phyloP scores from a whole-genome alignment of 2,888 invertebrate species.

The Sphaerophoria taeniata region DNA sequence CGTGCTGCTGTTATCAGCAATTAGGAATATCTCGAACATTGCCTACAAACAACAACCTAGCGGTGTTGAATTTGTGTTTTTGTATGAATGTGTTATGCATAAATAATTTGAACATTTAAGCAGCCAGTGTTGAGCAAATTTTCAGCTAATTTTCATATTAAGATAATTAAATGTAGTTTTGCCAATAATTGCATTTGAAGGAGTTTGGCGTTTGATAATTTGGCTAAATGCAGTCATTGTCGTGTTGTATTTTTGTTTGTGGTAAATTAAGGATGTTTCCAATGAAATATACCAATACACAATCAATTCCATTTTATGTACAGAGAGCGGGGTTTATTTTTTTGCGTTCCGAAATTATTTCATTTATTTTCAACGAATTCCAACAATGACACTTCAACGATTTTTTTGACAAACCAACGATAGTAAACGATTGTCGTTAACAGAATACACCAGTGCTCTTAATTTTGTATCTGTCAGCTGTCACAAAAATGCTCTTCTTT shows the following conservation, averaged over 20 bases:
- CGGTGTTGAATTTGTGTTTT: neutral
- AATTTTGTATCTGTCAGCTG: no score
- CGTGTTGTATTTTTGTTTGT: neutral
- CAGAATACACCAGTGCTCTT: no score
- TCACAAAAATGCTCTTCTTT: no score
- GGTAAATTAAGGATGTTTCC: no score
- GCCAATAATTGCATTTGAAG: neutral
- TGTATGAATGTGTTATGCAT: constrained; percentile 7
- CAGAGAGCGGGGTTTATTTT: no score
- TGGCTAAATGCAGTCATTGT: neutral
- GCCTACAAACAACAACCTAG: constrained; percentile 6
- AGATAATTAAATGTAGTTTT: neutral
- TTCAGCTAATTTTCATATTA: constrained; percentile 18
- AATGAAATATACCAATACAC: no score
- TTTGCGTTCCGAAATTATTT: no score
- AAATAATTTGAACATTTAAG: neutral
- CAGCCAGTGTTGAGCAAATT: neutral
- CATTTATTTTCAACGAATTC: no score
- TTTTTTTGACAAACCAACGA: no score
- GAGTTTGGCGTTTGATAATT: neutral
- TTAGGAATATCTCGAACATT: constrained; percentile 36
- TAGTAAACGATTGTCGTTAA: no score
- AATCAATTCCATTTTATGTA: no score
- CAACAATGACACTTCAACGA: no score
- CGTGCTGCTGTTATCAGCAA: constrained; percentile 50